phyloP scores from a whole-genome alignment of 2,113 vertebrate species.

The Pluvianellus socialis region DNA sequence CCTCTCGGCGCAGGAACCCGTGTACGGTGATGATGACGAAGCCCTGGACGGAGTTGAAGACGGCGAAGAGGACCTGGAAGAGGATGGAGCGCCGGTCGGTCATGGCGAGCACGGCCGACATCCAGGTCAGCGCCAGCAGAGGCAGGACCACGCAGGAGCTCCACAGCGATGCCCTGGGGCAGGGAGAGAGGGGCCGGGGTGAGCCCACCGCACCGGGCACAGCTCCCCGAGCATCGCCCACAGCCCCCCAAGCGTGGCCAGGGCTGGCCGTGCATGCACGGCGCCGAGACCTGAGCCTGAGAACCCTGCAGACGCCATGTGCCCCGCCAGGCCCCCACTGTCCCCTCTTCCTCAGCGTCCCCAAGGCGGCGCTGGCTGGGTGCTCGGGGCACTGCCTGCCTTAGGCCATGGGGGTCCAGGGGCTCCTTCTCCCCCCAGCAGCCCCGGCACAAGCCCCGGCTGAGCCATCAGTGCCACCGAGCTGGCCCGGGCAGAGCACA shows the following conservation, averaged over 20 bases:
- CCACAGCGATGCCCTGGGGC: conserved; percentile 86
- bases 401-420: neutral
- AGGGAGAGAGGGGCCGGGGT: conserved; percentile 35
- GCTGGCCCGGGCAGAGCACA: neutral
- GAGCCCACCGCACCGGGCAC: neutral
- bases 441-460: neutral
- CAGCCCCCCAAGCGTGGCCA: neutral
- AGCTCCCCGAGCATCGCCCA: neutral
- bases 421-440: neutral
- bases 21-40: conserved; percentile 98
- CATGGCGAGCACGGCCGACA: conserved; percentile 98
- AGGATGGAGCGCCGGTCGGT: conserved; percentile 95
- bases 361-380: neutral
- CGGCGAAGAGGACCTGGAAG: conserved; percentile 94
- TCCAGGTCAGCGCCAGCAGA: conserved; percentile 97
- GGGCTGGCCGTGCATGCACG: neutral
- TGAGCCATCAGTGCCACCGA: neutral
- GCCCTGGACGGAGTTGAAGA: conserved; percentile 96
- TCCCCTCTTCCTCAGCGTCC: neutral
- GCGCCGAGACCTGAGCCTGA: neutral
- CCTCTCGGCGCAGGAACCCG: conserved; percentile 96
- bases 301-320: neutral
- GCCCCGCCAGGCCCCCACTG: neutral
- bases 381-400: neutral
- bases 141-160: conserved; percentile 93